These are phyloP conservation scores for Falco peregrinus DNA, from an alignment of 2,797 vertebrate genomes.

Conservation along the genomic window DNA sequence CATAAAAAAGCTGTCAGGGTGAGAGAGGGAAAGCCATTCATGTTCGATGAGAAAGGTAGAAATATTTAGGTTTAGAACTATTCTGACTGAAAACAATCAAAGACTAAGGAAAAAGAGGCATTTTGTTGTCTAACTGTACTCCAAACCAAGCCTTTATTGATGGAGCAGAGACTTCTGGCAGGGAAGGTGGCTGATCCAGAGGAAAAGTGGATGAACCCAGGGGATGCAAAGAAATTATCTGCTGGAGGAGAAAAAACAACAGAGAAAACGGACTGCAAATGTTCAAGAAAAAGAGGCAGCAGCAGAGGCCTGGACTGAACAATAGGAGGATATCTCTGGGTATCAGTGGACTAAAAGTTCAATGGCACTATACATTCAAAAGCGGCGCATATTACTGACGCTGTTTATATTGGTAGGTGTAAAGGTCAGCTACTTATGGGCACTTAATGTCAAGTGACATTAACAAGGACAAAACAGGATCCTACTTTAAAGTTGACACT, in stretches of 20 bases:
- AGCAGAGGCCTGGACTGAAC: neutral
- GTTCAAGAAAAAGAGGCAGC: neutral
- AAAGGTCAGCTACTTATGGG: neutral
- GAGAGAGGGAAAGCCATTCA: neutral
- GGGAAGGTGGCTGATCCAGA: neutral
- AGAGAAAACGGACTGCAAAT: neutral
- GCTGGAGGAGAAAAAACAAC: neutral
- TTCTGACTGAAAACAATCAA: neutral
- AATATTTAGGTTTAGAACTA: neutral
- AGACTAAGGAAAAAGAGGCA: neutral
- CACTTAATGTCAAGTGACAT: neutral
- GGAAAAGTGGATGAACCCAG: neutral
- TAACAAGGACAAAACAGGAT: neutral
- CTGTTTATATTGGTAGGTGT: neutral
- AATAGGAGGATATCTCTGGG: neutral
- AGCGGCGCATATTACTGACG: rapidly evolving
- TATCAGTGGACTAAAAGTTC: neutral
- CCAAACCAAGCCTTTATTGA: neutral
- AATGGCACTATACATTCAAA: neutral
- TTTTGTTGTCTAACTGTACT: neutral
- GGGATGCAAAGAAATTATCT: neutral
- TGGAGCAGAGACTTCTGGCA: neutral
- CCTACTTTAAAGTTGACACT: neutral
- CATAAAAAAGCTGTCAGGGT: neutral
- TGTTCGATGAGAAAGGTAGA: neutral